Evolutionary conservation across 1,140 invertebrate species (phyloP), one percentile per base, ranked within the genome.

Genomic region (Lordiphosa stackelbergi): DNA sequence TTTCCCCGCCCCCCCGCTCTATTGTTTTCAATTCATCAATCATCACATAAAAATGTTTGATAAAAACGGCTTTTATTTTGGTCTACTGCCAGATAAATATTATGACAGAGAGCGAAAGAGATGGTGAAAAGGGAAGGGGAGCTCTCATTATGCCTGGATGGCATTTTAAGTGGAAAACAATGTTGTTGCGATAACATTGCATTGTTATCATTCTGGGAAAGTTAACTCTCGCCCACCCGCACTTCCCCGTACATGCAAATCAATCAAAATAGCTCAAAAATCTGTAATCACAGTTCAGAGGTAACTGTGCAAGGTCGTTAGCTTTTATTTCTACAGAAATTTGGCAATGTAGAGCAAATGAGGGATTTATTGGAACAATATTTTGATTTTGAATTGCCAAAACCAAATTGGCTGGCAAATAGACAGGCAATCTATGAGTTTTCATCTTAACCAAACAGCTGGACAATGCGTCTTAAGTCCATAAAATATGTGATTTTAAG

Each of bases 151-250:
- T 16, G 31, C 28, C 55, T 46, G 53, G 53, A 55, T 74, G 71
- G 60, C 60, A 41, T 59, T 57, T 74, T 71, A 77, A 75, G 73
- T 71, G 63, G 47, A 75, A 77, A 75, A 77, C 58, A 77, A 71
- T 75, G 66, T 73, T 63, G 41, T 43, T 12, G 22, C 40, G 49
- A 61, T 60, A 37, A 51, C 34, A 55, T 55, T 43, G 43, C 47
- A 37, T 35, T 55, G 59, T 65, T 45, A 43, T 24, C 53, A 12
- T 22, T 43, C 52, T 19, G 4, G 41, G 28, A 31, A 31, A 8
- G 1, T 7, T 43, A n/a, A 7, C 4, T 10, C 2, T 5, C 22
- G 9, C 36, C 36, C 36, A n/a, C 40, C 31, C 22, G 22, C 22
- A 5, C 22, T 24, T 0, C 37, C 12, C 51, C 10, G 19, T 16